A percentile compares a stretch with the other conserved stretches of the same genome.
Evolutionary conservation across 2,113 vertebrate genomes (phyloP).

Genomic region (Oryzias javanicus): DNA sequence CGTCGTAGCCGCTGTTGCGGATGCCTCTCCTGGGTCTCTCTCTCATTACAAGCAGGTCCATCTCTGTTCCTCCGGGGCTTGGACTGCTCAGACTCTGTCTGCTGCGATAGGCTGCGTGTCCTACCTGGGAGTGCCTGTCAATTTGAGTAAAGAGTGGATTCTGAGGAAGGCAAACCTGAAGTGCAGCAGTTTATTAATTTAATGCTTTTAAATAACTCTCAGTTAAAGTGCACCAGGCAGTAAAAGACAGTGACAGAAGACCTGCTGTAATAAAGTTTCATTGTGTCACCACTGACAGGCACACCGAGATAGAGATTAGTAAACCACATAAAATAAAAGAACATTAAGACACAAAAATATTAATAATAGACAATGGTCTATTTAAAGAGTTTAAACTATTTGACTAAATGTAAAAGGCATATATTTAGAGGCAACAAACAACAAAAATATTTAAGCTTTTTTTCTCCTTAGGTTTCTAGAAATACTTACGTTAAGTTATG

Average conservation of each 20-base stretch:
- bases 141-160: constrained; percentile 32
- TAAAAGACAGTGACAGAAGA: constrained; percentile 1
- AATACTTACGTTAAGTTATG: no score
- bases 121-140: constrained; percentile 86
- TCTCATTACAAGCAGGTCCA: constrained; percentile 96
- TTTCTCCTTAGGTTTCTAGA: no score
- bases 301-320: not conserved
- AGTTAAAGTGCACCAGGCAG: constrained; percentile 16
- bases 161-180: constrained; percentile 32
- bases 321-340: no score
- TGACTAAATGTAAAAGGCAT: no score
- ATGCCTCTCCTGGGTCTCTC: constrained; percentile 94
- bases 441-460: no score
- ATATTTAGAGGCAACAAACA: no score
- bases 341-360: no score
- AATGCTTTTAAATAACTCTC: constrained; percentile 16
- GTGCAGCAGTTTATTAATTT: constrained; percentile 12
- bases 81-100: constrained; percentile 97
- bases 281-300: constrained; percentile 13
- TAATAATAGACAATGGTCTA: no score
- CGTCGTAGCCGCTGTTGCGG: constrained; percentile 95
- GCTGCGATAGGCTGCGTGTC: constrained; percentile 89
- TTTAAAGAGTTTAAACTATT: no score
- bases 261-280: constrained; percentile 15
- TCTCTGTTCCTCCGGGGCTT: constrained; percentile 95